These are phyloP conservation scores for Muntiacus muntjak DNA, from an alignment of 2,113 vertebrate genomes.

Conservation along the genomic window DNA sequence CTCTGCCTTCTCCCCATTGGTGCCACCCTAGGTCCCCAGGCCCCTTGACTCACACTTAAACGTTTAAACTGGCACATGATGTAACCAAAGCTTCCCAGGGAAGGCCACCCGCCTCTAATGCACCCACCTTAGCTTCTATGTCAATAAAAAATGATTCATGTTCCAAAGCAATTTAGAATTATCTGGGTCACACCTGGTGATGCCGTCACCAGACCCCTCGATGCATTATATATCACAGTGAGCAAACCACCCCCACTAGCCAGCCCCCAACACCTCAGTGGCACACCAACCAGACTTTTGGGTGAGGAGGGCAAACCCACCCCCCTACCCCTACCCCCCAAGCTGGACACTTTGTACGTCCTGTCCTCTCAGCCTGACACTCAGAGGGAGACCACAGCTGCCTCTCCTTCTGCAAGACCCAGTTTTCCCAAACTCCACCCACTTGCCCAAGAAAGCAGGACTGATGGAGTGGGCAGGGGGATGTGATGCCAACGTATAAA, in stretches of 20 bases:
- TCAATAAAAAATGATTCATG: neutral
- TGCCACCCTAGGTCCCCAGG: too few relatives aligned
- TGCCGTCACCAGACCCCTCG: neutral
- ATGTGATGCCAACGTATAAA: fast-evolving
- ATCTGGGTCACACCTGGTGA: neutral
- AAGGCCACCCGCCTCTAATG: neutral
- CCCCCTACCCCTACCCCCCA: too few relatives aligned
- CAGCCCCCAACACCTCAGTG: neutral
- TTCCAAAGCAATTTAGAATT: neutral
- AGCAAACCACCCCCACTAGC: neutral
- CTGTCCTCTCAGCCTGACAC: neutral
- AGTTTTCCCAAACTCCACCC: neutral
- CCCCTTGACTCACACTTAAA: neutral
- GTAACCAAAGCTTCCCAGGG: neutral
- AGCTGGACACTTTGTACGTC: neutral
- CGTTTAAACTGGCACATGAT: neutral
- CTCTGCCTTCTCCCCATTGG: neutral
- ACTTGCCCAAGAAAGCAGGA: neutral
- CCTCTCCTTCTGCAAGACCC: neutral
- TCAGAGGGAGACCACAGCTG: neutral
- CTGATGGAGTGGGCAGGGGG: neutral
- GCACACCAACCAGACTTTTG: neutral
- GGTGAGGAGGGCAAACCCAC: neutral
- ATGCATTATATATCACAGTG: neutral
- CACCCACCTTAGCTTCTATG: neutral